phyloP scores from a whole-genome alignment of 35 echinoderm and acorn worm genomes.

The Eucidaris tribuloides region DNA sequence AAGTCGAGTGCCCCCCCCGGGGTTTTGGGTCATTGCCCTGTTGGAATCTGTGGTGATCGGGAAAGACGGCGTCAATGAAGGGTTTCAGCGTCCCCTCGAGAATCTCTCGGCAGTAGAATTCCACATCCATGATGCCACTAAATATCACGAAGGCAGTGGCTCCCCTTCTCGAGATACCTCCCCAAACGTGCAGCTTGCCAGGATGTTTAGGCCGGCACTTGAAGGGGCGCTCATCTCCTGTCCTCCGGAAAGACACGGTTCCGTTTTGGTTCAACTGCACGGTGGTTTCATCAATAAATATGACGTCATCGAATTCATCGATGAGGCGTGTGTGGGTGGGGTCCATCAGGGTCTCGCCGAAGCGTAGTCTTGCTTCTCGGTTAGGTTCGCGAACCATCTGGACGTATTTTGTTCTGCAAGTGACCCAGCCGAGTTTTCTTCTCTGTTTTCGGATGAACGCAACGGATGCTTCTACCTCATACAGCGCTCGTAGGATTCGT shows the following conservation, averaged over 20 bases:
- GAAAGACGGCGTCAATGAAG: background rate
- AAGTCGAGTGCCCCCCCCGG: too few relatives aligned
- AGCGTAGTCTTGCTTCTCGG: background rate
- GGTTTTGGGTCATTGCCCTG: too few relatives aligned
- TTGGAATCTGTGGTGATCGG: background rate
- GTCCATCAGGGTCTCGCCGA: background rate
- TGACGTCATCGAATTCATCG: background rate
- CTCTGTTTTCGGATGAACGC: background rate
- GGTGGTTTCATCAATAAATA: background rate
- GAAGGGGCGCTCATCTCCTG: background rate
- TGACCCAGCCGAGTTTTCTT: background rate
- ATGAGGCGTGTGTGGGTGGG: background rate
- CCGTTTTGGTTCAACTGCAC: background rate
- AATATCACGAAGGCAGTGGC: constrained; percentile 13
- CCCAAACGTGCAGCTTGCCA: constrained; percentile 46
- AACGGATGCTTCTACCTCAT: background rate
- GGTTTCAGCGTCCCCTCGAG: background rate
- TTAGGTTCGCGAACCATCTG: background rate
- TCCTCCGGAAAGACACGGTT: background rate
- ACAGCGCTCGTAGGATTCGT: background rate
- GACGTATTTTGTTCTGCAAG: background rate
- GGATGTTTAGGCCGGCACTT: constrained; percentile 35
- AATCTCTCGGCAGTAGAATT: constrained; percentile 11
- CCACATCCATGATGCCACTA: constrained; percentile 39
- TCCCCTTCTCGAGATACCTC: constrained; percentile 31